These are phyloP conservation scores for Anolis apletophallus DNA, from an alignment of 2,797 vertebrate species.

Conservation along the genomic window DNA sequence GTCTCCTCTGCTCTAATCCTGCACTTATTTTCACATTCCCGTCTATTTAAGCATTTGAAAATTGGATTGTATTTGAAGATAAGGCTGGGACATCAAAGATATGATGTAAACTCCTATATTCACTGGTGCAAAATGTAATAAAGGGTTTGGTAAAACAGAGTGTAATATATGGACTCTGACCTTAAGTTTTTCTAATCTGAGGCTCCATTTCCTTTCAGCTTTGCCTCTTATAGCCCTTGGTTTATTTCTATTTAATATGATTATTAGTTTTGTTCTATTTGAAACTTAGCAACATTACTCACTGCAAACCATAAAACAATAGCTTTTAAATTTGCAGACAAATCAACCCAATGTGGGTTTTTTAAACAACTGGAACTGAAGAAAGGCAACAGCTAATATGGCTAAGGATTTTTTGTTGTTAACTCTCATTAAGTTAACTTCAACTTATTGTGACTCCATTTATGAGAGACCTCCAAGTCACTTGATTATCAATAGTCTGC, in stretches of 20 bases:
- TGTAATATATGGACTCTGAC: background rate
- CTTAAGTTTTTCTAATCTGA: slow-evolving; percentile 13
- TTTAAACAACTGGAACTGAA: too few species aligned
- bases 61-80: slow-evolving; percentile 33
- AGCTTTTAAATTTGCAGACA: background rate
- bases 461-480: too few species aligned
- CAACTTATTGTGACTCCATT: too few species aligned
- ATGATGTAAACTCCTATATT: background rate
- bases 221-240: background rate
- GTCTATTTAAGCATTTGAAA: slow-evolving; percentile 22
- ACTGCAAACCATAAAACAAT: background rate
- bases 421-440: too few species aligned
- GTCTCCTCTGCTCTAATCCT: slow-evolving; percentile 27
- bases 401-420: too few species aligned
- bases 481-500: too few species aligned
- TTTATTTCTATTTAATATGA: slow-evolving; percentile 9
- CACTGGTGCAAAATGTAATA: slow-evolving; percentile 13
- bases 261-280: background rate
- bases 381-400: too few species aligned
- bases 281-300: background rate
- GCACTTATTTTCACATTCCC: slow-evolving; percentile 9
- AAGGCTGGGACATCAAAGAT: slow-evolving; percentile 19
- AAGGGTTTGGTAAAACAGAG: slow-evolving; percentile 10
- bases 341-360: background rate
- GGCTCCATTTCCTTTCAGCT: slow-evolving; percentile 10